Evolutionary conservation across 2,797 vertebrate genomes (phyloP).

Genomic region (Sebastolobus altivelis): DNA sequence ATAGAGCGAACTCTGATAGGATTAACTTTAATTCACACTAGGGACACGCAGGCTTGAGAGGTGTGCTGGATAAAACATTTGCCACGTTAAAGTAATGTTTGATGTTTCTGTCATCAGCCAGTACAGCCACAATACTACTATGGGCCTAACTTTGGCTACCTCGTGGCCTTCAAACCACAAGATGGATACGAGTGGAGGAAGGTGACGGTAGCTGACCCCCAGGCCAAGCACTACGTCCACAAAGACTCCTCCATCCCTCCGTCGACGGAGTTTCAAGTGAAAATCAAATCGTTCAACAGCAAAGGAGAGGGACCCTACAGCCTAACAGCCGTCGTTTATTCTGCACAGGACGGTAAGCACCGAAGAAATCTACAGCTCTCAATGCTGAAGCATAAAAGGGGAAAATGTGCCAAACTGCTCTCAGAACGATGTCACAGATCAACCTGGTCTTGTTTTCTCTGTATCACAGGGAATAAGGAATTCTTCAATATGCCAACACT

Average conservation of each 20-base stretch:
- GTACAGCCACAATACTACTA: constrained; percentile 95
- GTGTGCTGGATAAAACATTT: not conserved
- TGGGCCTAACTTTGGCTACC: constrained; percentile 94
- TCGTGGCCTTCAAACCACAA: constrained; percentile 93
- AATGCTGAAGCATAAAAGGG: not conserved
- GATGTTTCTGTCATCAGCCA: constrained; percentile 84
- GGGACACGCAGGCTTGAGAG: not conserved
- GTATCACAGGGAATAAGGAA: constrained; percentile 27
- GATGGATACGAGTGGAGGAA: constrained; percentile 89
- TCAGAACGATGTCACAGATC: constrained; percentile 22
- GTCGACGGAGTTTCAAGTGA: constrained; percentile 91
- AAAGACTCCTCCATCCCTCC: constrained; percentile 91
- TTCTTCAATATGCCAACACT: constrained; percentile 55
- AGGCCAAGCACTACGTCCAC: constrained; percentile 90
- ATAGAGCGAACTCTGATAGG: not conserved
- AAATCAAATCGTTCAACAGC: constrained; percentile 95
- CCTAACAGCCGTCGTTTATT: constrained; percentile 88
- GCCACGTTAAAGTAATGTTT: not conserved
- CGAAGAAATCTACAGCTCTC: constrained; percentile 3
- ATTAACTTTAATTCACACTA: not conserved
- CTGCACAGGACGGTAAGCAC: constrained; percentile 92
- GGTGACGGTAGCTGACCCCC: constrained; percentile 90
- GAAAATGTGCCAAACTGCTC: constrained; percentile 19
- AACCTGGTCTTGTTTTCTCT: constrained; percentile 28
- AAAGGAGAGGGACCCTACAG: constrained; percentile 95